A percentile compares a stretch with the other conserved stretches of the same genome.
Conservation (phyloP, 2,888 invertebrate genomes). For the Tetheella fluctuosa region DNA sequence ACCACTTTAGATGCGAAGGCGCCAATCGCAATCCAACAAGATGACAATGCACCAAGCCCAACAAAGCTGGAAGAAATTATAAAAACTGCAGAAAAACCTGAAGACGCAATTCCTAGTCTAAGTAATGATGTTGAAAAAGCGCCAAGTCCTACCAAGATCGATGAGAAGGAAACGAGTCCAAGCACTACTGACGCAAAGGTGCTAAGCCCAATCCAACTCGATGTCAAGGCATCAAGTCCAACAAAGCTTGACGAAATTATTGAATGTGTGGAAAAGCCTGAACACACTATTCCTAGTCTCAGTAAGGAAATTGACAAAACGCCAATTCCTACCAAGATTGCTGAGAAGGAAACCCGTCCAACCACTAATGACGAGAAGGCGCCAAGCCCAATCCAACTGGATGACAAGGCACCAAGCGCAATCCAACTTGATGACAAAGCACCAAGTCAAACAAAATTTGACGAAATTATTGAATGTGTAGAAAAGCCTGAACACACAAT, state of each 20-base stretch:
- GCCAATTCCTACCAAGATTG: neutral
- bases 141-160: slow-evolving; percentile 13
- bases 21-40: slow-evolving; percentile 10
- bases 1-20: slow-evolving; percentile 12
- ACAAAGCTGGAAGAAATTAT: neutral
- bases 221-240: no score
- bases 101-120: slow-evolving; percentile 17
- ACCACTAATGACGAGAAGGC: slow-evolving; percentile 2
- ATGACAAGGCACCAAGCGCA: slow-evolving; percentile 13
- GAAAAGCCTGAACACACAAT: slow-evolving; percentile 14
- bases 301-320: neutral
- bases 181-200: no score
- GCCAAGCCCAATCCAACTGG: slow-evolving; percentile 17
- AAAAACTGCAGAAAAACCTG: neutral
- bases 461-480: slow-evolving; percentile 1
- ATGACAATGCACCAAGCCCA: slow-evolving; percentile 4
- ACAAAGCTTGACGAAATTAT: neutral
- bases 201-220: no score
- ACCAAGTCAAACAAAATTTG: neutral
- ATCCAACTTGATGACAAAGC: no score
- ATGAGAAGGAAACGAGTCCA: slow-evolving; percentile 14
- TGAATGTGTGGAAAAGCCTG: neutral
- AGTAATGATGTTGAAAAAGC: slow-evolving; percentile 9
- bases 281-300: no score
- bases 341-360: no score